Evolutionary conservation across 2,113 vertebrate genomes (phyloP).

Genomic region (Archocentrus centrarchus): DNA sequence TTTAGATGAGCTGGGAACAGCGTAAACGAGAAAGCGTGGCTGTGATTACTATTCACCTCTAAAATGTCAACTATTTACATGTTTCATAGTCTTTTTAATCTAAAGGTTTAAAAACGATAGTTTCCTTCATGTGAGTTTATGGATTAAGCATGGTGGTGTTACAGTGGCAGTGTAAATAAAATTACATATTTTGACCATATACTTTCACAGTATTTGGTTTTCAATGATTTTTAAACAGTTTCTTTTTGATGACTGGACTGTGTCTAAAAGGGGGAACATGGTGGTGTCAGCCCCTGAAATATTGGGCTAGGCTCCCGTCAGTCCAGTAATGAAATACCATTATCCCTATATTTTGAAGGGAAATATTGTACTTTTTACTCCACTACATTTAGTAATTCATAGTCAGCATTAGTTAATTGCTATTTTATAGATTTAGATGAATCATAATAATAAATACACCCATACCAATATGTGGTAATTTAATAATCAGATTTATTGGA

Average conservation of each 20-base stretch:
- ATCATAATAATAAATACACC: not conserved
- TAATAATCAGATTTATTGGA: not conserved
- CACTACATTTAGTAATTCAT: not conserved
- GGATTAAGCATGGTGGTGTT: not conserved
- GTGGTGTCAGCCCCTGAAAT: not conserved
- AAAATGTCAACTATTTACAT: no score
- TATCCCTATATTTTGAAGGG: no score
- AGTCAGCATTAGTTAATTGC: not conserved
- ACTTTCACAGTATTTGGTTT: no score
- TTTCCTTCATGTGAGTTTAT: not conserved
- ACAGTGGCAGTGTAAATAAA: not conserved
- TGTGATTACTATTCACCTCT: no score
- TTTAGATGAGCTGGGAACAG: no score
- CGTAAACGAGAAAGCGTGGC: no score
- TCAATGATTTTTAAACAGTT: no score
- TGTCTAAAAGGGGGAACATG: constrained; percentile 1
- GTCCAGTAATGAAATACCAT: no score
- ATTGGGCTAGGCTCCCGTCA: not conserved
- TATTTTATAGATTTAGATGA: no score
- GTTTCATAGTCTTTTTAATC: no score
- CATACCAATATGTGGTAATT: not conserved
- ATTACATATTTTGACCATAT: not conserved
- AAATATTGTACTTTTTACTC: not conserved
- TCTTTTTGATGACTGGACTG: not conserved
- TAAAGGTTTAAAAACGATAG: no score